Percentiles rank a stretch among this genome's conserved stretches.
Conservation (phyloP, 2,888 invertebrate genomes). For the Salpingus planirostris region DNA sequence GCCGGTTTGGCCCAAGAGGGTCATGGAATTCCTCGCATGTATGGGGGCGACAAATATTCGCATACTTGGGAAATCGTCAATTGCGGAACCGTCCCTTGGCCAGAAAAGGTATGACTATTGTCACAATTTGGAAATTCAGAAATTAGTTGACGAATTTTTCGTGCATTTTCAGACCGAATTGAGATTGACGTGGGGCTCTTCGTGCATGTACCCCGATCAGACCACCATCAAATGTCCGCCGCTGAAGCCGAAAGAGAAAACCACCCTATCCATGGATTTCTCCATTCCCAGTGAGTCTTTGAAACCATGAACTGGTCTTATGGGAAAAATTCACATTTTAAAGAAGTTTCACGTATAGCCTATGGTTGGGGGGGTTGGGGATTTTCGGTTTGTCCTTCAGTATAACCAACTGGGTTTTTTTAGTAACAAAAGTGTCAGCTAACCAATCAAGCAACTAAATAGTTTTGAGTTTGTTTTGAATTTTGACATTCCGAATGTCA, state of each 20-base stretch:
- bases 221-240: conserved; percentile 32
- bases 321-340: too few species aligned
- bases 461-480: conserved; percentile 1
- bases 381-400: too few species aligned
- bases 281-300: conserved; percentile 38
- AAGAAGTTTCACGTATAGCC: too few species aligned
- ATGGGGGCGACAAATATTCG: conserved; percentile 36
- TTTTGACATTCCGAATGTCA: background rate
- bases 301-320: too few species aligned
- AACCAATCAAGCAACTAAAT: too few species aligned
- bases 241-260: conserved; percentile 37
- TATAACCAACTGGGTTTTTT: too few species aligned
- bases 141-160: conserved; percentile 2
- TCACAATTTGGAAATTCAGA: conserved; percentile 3
- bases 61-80: conserved; percentile 40
- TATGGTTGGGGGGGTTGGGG: too few species aligned
- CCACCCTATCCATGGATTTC: conserved; percentile 31
- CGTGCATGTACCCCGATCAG: conserved; percentile 32
- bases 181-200: conserved; percentile 40
- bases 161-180: conserved; percentile 36
- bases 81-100: conserved; percentile 36
- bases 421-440: too few species aligned
- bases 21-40: conserved; percentile 16
- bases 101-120: conserved; percentile 30
- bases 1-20: background rate